These are phyloP conservation scores for Myiotriccus ornatus DNA, from an alignment of 2,797 vertebrate species.

Conservation along the genomic window DNA sequence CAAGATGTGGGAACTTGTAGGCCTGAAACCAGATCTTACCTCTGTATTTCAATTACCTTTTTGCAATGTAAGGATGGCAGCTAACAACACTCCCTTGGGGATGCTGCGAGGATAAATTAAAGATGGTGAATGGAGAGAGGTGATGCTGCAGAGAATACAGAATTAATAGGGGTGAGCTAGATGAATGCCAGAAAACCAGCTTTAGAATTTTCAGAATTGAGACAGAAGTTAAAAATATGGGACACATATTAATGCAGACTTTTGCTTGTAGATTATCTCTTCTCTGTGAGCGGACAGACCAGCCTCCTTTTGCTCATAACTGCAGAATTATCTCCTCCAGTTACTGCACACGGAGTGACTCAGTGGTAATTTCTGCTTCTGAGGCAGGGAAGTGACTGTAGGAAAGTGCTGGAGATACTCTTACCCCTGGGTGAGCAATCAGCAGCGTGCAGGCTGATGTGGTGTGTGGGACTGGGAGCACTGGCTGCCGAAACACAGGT, in stretches of 20 bases:
- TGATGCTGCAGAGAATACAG: not conserved
- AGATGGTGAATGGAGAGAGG: not conserved
- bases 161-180: not conserved
- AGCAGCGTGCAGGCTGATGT: rapidly evolving
- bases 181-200: not conserved
- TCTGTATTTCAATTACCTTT: not conserved
- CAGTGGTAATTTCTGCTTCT: not conserved
- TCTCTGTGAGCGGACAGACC: not conserved
- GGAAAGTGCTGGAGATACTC: not conserved
- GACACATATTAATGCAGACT: not conserved
- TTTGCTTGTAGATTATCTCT: not conserved
- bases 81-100: not conserved
- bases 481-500: not conserved
- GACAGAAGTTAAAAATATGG: not conserved
- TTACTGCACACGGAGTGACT: not conserved
- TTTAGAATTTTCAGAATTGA: not conserved
- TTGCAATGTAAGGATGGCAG: not conserved
- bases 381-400: not conserved
- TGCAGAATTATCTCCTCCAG: not conserved
- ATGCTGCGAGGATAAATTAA: not conserved
- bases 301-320: not conserved
- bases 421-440: not conserved
- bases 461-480: rapidly evolving
- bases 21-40: not conserved
- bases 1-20: not conserved